Conservation (phyloP, 2,113 vertebrate species). For the Bagarius yarrelli region DNA sequence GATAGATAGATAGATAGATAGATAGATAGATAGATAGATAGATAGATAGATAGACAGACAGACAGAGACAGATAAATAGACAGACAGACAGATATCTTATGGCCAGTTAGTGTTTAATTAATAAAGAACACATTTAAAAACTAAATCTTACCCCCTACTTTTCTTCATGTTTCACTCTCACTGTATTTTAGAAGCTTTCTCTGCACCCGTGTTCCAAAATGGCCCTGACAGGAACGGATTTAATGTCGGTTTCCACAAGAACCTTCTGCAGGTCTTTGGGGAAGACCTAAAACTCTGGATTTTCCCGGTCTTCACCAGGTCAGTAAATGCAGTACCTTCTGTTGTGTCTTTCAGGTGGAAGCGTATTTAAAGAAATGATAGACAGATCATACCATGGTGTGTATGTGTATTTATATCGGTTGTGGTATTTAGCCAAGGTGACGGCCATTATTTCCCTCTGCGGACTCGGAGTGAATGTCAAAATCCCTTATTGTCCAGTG, state of each 20-base stretch:
- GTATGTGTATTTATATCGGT: background rate
- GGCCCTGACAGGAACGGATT: conserved; percentile 95
- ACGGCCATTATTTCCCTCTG: conserved; percentile 91
- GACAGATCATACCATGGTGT: background rate
- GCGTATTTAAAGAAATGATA: background rate
- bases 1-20: too few species aligned
- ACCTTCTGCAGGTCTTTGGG: conserved; percentile 93
- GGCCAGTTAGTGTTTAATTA: too few species aligned
- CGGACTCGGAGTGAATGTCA: conserved; percentile 79
- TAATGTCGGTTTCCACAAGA: conserved; percentile 83
- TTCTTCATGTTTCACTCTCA: background rate
- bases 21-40: too few species aligned
- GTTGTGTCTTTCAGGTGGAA: background rate
- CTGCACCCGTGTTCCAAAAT: conserved; percentile 84
- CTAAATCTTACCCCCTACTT: too few species aligned
- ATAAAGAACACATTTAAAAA: too few species aligned
- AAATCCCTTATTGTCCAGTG: conserved; percentile 84
- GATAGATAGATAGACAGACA: too few species aligned
- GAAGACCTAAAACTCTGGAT: conserved; percentile 88
- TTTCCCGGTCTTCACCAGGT: conserved; percentile 89
- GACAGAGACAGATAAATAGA: too few species aligned
- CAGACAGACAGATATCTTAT: background rate
- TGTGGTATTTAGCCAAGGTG: conserved; percentile 77
- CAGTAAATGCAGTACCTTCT: conserved; percentile 39
- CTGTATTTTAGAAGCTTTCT: conserved; percentile 85